Conservation (phyloP, 2,888 invertebrate species). For the Pocota personata region DNA sequence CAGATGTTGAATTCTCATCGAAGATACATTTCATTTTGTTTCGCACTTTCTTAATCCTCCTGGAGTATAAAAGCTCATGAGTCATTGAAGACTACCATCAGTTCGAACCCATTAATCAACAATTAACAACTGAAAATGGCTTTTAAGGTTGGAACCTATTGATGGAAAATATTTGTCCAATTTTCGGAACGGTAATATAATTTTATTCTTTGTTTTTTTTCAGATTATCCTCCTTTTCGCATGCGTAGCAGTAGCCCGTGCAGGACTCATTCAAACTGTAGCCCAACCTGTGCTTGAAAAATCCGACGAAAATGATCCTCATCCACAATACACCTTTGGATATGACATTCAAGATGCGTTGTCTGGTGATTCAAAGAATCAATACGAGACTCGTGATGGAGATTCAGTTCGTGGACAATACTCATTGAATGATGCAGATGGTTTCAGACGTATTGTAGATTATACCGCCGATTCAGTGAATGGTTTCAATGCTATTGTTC, state of each 20-base stretch:
- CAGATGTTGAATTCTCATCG: not conserved
- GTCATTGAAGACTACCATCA: slow-evolving; percentile 40
- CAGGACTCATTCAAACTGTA: slow-evolving; percentile 78
- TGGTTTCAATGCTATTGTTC: slow-evolving; percentile 82
- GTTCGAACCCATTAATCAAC: not conserved
- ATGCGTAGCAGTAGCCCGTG: slow-evolving; percentile 79
- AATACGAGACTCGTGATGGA: slow-evolving; percentile 82
- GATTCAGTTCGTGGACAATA: slow-evolving; percentile 82
- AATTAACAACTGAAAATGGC: slow-evolving; percentile 26
- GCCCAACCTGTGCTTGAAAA: slow-evolving; percentile 74
- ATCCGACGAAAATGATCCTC: slow-evolving; percentile 81
- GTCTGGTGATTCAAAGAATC: slow-evolving; percentile 82
- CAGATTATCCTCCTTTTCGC: slow-evolving; percentile 66
- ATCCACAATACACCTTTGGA: slow-evolving; percentile 82
- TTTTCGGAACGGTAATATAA: not conserved
- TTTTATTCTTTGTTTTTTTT: not conserved
- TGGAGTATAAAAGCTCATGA: slow-evolving; percentile 48
- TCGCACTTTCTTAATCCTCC: not conserved
- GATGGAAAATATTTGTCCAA: not conserved
- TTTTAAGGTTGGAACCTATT: slow-evolving; percentile 9
- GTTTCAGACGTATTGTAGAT: slow-evolving; percentile 82
- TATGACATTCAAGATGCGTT: slow-evolving; percentile 82
- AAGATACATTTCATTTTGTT: not conserved
- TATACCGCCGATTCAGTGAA: slow-evolving; percentile 82
- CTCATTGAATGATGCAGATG: slow-evolving; percentile 82